phyloP scores from a whole-genome alignment of 2,888 invertebrate genomes.

The Abrostola tripartita region DNA sequence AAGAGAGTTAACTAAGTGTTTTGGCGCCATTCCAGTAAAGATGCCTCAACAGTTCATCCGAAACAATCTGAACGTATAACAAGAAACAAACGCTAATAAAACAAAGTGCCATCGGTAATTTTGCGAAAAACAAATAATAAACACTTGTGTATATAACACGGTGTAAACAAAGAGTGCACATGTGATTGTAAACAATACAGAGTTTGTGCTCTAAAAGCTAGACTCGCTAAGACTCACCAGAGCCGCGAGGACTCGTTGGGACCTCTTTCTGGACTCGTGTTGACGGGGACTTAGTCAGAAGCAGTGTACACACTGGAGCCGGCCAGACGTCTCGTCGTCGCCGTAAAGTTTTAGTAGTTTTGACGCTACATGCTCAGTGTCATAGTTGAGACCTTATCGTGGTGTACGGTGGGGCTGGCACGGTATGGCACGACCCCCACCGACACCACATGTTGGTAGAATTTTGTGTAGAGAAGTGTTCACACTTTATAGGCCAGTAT shows the following conservation, averaged over 20 bases:
- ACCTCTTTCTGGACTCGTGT: conserved; percentile 68
- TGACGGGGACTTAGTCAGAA: conserved; percentile 59
- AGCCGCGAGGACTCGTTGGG: conserved; percentile 63
- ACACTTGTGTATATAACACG: neutral
- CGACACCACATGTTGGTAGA: conserved; percentile 79
- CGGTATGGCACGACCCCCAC: conserved; percentile 83
- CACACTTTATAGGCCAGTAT: conserved; percentile 56
- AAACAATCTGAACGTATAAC: conserved; percentile 16
- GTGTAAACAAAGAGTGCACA: conserved; percentile 23
- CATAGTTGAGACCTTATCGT: conserved; percentile 81
- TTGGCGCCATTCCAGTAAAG: conserved; percentile 32
- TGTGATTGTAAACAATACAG: conserved; percentile 17
- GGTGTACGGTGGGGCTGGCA: conserved; percentile 79
- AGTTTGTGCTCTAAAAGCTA: neutral
- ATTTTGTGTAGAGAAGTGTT: conserved; percentile 73
- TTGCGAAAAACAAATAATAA: conserved; percentile 17
- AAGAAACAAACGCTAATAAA: conserved; percentile 7
- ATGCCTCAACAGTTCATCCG: conserved; percentile 5
- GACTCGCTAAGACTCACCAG: conserved; percentile 59
- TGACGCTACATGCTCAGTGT: conserved; percentile 82
- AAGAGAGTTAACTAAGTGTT: conserved; percentile 9
- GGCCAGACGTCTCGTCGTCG: conserved; percentile 69
- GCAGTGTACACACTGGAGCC: conserved; percentile 52
- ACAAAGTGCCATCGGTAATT: conserved; percentile 7
- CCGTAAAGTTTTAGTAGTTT: conserved; percentile 82